A percentile compares a stretch with the other conserved stretches of the same genome.
phyloP scores from a whole-genome alignment of 2,113 vertebrate species.

The Parus major region DNA sequence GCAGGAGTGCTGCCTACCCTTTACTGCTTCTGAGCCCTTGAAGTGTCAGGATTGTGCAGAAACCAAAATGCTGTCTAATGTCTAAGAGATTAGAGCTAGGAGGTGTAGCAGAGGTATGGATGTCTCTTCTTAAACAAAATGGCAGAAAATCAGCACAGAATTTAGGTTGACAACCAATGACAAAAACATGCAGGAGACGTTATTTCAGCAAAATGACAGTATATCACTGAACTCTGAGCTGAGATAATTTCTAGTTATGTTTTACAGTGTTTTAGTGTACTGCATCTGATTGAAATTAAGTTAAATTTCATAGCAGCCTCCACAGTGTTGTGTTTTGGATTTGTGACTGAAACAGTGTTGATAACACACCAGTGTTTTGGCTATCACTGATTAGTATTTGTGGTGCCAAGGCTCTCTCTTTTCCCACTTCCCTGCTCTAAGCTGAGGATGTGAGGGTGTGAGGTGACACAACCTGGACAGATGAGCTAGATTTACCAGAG shows the following conservation, averaged over 20 bases:
- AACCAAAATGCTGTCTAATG: neutral
- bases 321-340: neutral
- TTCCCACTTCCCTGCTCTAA: rapidly evolving
- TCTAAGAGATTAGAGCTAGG: neutral
- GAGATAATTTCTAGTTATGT: neutral
- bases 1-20: neutral
- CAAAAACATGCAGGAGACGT: neutral
- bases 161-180: neutral
- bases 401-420: neutral
- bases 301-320: neutral
- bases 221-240: neutral
- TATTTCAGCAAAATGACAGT: neutral
- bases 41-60: neutral
- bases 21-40: neutral
- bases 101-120: rapidly evolving
- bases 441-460: neutral
- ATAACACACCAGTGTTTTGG: neutral
- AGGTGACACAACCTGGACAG: neutral
- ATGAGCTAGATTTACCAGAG: neutral
- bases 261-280: neutral
- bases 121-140: neutral
- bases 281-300: neutral
- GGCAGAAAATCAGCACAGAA: neutral
- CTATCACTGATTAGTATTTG: neutral
- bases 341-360: neutral